Evolutionary conservation across 2,113 vertebrate species (phyloP).

Genomic region (Anhinga rufa): DNA sequence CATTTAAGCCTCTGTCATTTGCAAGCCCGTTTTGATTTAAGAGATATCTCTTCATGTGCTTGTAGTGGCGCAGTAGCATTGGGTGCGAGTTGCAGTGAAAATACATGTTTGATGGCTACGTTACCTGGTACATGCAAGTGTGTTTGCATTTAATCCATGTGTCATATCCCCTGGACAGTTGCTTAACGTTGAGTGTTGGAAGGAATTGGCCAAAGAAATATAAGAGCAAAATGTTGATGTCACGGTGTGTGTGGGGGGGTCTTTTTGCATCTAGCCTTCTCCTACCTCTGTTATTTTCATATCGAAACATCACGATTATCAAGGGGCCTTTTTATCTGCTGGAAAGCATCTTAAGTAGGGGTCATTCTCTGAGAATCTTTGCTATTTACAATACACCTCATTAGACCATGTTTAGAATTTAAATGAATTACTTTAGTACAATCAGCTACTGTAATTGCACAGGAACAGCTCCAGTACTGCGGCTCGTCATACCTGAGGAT

Average conservation of each 20-base stretch:
- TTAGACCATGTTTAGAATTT: neutral
- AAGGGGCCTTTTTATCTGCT: neutral
- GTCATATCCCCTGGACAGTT: neutral
- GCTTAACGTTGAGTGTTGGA: neutral
- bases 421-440: neutral
- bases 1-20: neutral
- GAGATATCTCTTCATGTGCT: fast-evolving
- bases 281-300: neutral
- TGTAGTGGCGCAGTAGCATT: neutral
- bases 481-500: neutral
- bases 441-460: neutral
- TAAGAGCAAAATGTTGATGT: neutral
- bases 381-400: neutral
- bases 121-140: neutral
- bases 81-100: neutral
- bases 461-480: neutral
- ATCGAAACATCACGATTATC: neutral
- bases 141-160: neutral
- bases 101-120: neutral
- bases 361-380: neutral
- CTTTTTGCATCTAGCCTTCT: neutral
- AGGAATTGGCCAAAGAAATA: neutral
- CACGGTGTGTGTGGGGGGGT: neutral
- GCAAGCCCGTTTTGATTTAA: no score
- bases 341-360: neutral